Evolutionary conservation across 2,797 vertebrate species (phyloP).

Genomic region (Pangasius sanitwongsei): DNA sequence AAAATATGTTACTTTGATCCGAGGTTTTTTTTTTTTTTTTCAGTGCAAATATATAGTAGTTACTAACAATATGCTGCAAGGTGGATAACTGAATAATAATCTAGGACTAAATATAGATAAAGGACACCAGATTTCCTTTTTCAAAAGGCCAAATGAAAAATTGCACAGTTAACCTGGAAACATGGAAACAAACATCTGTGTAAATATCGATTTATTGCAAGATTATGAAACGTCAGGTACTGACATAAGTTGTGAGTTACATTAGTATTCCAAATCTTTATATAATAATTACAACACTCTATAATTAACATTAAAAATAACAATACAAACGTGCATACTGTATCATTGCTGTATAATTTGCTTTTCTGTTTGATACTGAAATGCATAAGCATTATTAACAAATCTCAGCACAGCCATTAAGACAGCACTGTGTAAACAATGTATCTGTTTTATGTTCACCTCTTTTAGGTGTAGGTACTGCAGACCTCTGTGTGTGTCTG

Average conservation of each 20-base stretch:
- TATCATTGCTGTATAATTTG: constrained; percentile 27
- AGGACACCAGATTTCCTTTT: background rate
- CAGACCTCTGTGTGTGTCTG: constrained; percentile 38
- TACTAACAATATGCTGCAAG: background rate
- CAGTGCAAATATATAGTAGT: background rate
- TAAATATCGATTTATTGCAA: background rate
- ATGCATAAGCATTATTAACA: background rate
- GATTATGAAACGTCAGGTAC: background rate
- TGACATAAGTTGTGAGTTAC: background rate
- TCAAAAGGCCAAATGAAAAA: background rate
- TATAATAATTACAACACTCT: background rate
- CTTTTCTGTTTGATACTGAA: constrained; percentile 25
- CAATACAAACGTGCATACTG: background rate
- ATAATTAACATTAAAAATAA: background rate
- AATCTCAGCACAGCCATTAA: background rate
- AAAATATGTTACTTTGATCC: background rate
- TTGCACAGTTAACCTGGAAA: background rate
- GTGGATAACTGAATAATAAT: background rate
- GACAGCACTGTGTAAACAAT: background rate
- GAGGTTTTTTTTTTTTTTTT: background rate
- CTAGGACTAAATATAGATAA: background rate
- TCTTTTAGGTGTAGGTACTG: constrained; percentile 4
- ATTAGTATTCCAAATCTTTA: background rate
- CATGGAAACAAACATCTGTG: background rate
- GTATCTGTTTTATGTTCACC: constrained; percentile 4